Evolutionary conservation across 2,888 invertebrate species (phyloP), one percentile per base, ranked within the genome.

Genomic region (Pardosa pseudoannulata): DNA sequence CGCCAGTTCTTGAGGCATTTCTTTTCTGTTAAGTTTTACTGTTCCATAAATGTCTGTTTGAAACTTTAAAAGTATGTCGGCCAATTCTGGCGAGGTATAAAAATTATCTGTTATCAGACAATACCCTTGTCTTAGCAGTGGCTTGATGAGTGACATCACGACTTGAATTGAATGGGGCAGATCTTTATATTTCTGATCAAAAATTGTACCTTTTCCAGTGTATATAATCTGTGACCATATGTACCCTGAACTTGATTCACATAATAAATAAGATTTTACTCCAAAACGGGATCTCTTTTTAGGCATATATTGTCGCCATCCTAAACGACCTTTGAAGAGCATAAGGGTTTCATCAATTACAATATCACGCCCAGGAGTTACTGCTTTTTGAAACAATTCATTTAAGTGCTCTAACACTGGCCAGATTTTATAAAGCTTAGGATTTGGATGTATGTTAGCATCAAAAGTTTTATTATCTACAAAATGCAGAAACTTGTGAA

Each of bases 1-100:
- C n/a, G n/a, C n/a, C 64, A 64, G 64, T 64, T 64, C 28, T 28
- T 28, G 50, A 11, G 50, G 50, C 50, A 50, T 64, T 28, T 50
- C 50, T 50, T 50, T 50, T n/a, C 19, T 6, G 64, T 64, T 50
- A 11, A 50, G 16, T 50, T 50, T 50, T 50, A 50, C 50, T 11
- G 50, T 19, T n/a, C n/a, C n/a, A n/a, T n/a, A n/a, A n/a, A n/a
- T n/a, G n/a, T n/a, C 16, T 16, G 7, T n/a, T n/a, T n/a, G n/a
- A n/a, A n/a, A n/a, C n/a, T n/a, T n/a, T n/a, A n/a, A n/a, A n/a
- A n/a, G n/a, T n/a, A n/a, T n/a, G n/a, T n/a, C 5, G 5, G n/a
- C 6, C 9, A 50, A 50, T 50, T 50, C 50, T 50, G 50, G 50
- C 16, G 50, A 50, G 50, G 50, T 19, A 50, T 50, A 50, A 50